phyloP scores from a whole-genome alignment of 2,797 vertebrate species.

The Esox masquinongy region DNA sequence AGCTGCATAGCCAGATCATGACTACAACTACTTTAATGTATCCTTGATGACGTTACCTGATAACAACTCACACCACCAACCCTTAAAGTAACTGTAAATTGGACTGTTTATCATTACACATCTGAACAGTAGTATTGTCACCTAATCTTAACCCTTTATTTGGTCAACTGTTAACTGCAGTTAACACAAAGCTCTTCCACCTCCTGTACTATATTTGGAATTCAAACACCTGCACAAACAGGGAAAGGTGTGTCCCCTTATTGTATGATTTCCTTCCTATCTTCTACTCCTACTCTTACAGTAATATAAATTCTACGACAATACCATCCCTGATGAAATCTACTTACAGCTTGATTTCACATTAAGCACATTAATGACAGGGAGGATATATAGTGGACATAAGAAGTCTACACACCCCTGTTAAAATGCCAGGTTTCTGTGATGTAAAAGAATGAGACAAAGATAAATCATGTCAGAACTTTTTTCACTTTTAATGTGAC shows the following conservation, averaged over 20 bases:
- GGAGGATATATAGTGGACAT: too few relatives aligned
- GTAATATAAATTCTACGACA: neutral
- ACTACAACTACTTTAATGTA: too few relatives aligned
- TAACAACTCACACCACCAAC: neutral
- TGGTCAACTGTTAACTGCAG: neutral
- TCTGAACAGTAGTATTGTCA: slow-evolving; percentile 36
- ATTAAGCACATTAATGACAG: neutral
- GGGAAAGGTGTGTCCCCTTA: neutral
- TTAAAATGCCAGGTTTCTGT: too few relatives aligned
- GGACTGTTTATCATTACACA: neutral
- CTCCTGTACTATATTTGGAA: slow-evolving; percentile 48
- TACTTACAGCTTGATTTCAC: neutral
- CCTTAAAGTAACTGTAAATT: neutral
- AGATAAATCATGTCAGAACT: too few relatives aligned
- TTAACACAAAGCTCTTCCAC: slow-evolving; percentile 53
- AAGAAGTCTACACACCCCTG: too few relatives aligned
- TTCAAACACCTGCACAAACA: neutral
- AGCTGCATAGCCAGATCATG: too few relatives aligned
- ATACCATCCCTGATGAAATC: neutral
- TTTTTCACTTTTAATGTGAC: too few relatives aligned
- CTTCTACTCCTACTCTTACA: neutral
- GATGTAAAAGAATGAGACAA: too few relatives aligned
- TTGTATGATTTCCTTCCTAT: neutral
- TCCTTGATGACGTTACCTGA: too few relatives aligned
- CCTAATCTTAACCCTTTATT: neutral